Evolutionary conservation across 2,888 invertebrate genomes (phyloP).

Genomic region (Rotaria socialis): DNA sequence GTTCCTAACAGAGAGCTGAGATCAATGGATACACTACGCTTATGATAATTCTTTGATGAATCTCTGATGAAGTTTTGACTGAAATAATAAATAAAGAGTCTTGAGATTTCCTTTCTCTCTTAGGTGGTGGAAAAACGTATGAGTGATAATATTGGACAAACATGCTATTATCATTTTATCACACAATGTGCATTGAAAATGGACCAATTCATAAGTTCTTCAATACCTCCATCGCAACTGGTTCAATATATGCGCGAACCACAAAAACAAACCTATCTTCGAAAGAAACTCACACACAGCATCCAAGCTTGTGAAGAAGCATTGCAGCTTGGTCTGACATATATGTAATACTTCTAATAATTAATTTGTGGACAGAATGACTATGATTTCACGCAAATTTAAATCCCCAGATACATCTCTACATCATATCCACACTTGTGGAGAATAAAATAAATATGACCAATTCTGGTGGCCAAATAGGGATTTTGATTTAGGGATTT

Average conservation of each 20-base stretch:
- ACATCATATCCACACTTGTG: too few relatives aligned
- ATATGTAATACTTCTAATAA: background rate
- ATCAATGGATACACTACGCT: too few relatives aligned
- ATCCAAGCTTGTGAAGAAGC: background rate
- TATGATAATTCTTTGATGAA: too few relatives aligned
- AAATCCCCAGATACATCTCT: too few relatives aligned
- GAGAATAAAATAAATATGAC: too few relatives aligned
- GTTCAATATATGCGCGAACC: slow-evolving; percentile 1
- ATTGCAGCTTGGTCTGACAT: background rate
- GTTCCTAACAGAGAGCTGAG: background rate
- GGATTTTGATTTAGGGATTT: too few relatives aligned
- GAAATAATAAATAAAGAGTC: too few relatives aligned
- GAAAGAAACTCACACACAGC: background rate
- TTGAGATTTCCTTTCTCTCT: background rate
- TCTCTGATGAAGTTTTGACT: too few relatives aligned
- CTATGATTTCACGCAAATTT: too few relatives aligned
- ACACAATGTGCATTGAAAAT: background rate
- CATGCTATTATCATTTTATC: background rate
- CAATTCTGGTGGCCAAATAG: too few relatives aligned
- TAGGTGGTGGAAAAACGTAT: slow-evolving; percentile 18
- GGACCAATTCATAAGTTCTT: background rate
- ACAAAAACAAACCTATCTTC: background rate
- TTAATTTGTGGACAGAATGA: too few relatives aligned
- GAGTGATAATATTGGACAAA: background rate
- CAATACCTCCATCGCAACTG: background rate